These are phyloP conservation scores for Mamestra brassicae DNA, from an alignment of 2,888 invertebrate genomes.

Conservation along the genomic window DNA sequence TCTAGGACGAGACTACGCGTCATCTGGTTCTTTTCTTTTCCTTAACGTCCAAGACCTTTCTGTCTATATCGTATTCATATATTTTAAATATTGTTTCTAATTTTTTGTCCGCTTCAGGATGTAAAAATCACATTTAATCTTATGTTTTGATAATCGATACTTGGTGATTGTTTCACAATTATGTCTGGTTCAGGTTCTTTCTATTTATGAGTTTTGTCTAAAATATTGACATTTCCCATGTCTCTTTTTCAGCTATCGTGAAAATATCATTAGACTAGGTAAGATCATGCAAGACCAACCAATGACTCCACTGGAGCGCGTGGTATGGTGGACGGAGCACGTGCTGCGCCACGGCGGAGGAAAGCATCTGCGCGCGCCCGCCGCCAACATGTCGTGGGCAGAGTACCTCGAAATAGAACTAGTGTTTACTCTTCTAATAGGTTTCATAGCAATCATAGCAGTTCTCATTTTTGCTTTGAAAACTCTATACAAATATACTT, in stretches of 20 bases:
- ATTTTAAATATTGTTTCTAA: too few species aligned
- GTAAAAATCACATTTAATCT: too few species aligned
- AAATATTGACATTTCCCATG: not conserved
- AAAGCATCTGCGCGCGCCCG: constrained; percentile 48
- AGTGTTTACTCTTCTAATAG: constrained; percentile 12
- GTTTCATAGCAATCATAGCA: not conserved
- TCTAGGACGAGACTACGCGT: too few species aligned
- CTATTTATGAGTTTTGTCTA: too few species aligned
- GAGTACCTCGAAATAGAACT: constrained; percentile 36
- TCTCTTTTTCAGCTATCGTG: constrained; percentile 21
- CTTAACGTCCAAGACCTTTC: too few species aligned
- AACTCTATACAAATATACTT: not conserved
- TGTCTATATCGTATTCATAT: too few species aligned
- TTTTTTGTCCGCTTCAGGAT: too few species aligned
- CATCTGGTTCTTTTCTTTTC: too few species aligned
- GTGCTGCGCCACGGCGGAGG: constrained; percentile 53
- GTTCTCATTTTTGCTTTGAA: not conserved
- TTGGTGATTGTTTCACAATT: too few species aligned
- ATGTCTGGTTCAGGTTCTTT: not conserved
- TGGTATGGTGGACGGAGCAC: constrained; percentile 87
- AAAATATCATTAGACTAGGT: constrained; percentile 19
- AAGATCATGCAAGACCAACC: constrained; percentile 39
- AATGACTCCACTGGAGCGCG: constrained; percentile 69
- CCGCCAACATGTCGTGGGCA: constrained; percentile 45
- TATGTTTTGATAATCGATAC: too few species aligned